Evolutionary conservation across 2,113 vertebrate genomes (phyloP).

Genomic region (Istiophorus platypterus): DNA sequence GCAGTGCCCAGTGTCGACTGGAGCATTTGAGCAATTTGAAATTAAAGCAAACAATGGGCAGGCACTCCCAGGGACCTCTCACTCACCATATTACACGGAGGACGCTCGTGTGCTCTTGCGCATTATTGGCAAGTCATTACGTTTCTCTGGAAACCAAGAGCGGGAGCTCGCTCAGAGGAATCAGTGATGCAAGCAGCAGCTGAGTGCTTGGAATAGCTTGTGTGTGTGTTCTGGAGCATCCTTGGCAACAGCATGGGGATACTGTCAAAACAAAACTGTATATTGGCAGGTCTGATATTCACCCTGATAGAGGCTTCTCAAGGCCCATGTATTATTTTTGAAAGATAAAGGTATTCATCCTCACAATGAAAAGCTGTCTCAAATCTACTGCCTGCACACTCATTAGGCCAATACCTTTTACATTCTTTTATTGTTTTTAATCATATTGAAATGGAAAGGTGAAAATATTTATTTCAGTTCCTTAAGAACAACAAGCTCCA

Average conservation of each 20-base stretch:
- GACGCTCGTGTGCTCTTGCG: conserved; percentile 84
- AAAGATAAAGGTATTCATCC: conserved; percentile 35
- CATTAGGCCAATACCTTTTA: neutral
- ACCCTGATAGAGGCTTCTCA: conserved; percentile 31
- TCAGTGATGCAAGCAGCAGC: conserved; percentile 83
- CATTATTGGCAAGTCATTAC: conserved; percentile 86
- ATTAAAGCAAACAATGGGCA: conserved; percentile 86
- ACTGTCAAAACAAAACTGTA: conserved; percentile 74
- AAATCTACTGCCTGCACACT: neutral
- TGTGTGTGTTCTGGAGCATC: conserved; percentile 66
- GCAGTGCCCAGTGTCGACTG: conserved; percentile 82
- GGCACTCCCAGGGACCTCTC: conserved; percentile 84
- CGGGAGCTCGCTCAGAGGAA: conserved; percentile 77
- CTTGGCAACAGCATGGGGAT: conserved; percentile 75
- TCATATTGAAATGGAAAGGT: neutral
- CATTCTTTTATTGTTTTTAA: neutral
- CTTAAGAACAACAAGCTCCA: neutral
- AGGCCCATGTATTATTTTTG: conserved; percentile 33
- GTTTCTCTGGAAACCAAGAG: conserved; percentile 85
- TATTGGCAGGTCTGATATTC: conserved; percentile 60
- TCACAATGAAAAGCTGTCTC: conserved; percentile 20
- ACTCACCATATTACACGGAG: conserved; percentile 84
- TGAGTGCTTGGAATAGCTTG: conserved; percentile 79
- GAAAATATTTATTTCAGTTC: conserved; percentile 3
- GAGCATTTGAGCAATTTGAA: conserved; percentile 86